These are phyloP conservation scores for Periophthalmodon schlosseri DNA, from an alignment of 2,113 vertebrate species.

Conservation along the genomic window DNA sequence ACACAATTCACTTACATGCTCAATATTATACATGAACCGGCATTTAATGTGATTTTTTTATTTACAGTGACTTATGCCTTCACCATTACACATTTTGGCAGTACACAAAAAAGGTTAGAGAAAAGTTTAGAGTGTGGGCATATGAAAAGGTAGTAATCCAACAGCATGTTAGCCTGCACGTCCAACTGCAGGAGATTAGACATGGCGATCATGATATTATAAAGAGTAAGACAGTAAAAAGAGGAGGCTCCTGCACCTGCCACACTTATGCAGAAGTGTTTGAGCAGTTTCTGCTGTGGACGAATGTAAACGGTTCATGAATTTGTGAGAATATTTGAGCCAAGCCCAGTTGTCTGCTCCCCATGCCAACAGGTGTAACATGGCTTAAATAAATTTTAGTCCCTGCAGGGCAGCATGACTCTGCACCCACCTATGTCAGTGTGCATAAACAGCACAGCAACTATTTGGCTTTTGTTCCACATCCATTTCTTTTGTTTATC, in stretches of 20 bases:
- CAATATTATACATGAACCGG: background rate
- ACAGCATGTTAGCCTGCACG: constrained; percentile 40
- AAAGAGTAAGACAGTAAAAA: constrained; percentile 36
- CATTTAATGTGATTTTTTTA: background rate
- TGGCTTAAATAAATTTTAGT: constrained; percentile 67
- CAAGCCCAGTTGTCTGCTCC: constrained; percentile 28
- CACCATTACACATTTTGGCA: constrained; percentile 17
- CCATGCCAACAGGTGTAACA: constrained; percentile 56
- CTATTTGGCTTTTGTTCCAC: background rate
- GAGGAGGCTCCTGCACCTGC: constrained; percentile 39
- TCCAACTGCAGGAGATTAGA: constrained; percentile 55
- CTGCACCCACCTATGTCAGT: constrained; percentile 42
- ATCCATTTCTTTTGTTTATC: background rate
- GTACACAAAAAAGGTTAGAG: constrained; percentile 4
- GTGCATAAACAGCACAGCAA: constrained; percentile 36
- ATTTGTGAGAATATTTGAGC: constrained; percentile 38
- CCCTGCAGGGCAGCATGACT: constrained; percentile 47
- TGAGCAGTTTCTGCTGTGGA: constrained; percentile 20
- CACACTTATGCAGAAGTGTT: constrained; percentile 11
- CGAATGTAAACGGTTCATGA: constrained; percentile 25
- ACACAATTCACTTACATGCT: no score
- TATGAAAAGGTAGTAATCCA: constrained; percentile 53
- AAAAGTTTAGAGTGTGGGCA: constrained; percentile 9
- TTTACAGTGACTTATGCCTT: background rate
- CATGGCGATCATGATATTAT: constrained; percentile 43